phyloP scores from a whole-genome alignment of 2,888 invertebrate species.

The Podabrus alpinus region DNA sequence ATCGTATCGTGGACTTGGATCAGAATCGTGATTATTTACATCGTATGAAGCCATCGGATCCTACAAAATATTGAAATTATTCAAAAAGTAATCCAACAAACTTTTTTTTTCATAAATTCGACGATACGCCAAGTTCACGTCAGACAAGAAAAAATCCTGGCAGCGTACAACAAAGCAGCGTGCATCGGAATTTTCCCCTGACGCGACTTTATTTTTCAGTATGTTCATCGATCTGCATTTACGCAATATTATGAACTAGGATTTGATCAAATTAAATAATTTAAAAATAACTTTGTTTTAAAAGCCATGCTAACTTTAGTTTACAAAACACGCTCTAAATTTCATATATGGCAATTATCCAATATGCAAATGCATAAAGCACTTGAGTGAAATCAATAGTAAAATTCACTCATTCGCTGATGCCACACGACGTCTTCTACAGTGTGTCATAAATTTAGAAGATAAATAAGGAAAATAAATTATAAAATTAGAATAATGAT shows the following conservation, averaged over 20 bases:
- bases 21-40: constrained; percentile 93
- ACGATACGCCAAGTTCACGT: too few relatives aligned
- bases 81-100: background rate
- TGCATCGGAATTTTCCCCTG: background rate
- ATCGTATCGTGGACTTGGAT: constrained; percentile 97
- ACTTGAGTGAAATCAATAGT: background rate
- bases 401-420: background rate
- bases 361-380: background rate
- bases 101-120: too few relatives aligned
- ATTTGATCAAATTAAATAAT: background rate
- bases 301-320: background rate
- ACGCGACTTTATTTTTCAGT: background rate
- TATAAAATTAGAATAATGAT: background rate
- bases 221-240: background rate
- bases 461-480: background rate
- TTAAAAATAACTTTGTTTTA: background rate
- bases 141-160: too few relatives aligned
- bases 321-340: background rate
- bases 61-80: constrained; percentile 56
- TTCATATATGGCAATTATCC: background rate
- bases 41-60: constrained; percentile 96
- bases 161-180: background rate
- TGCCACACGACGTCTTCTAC: background rate
- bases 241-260: background rate
- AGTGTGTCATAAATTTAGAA: background rate